Evolutionary conservation across 1,140 invertebrate species (phyloP), one percentile per base, ranked within the genome.

Genomic region (Onthophagus taurus): DNA sequence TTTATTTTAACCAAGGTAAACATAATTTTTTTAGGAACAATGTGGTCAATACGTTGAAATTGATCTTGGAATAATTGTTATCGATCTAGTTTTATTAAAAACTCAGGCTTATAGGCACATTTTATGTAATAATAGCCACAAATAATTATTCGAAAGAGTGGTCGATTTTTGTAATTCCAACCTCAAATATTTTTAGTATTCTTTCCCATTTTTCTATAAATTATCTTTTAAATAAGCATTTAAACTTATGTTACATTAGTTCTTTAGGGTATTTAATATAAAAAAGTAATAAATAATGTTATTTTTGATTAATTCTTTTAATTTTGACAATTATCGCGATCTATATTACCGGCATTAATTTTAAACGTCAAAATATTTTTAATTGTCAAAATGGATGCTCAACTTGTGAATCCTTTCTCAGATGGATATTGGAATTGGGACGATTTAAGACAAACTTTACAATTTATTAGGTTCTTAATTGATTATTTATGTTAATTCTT

Each of bases 1-100:
- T 39, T 35, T n/a, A 30, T 36, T 26, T 34, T n/a, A 33, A 24
- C 45, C 29, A 19, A 45, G 26, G 26, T 43, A 43, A 31, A 12
- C 11, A 37, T 13, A 36, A 31, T 42, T 41, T 14, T 74, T 78
- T 58, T 59, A 89, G 86, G 71, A 72, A 16, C 68, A 72, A 41
- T 92, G 89, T n/a, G n/a, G n/a, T n/a, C n/a, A n/a, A n/a, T n/a
- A n/a, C n/a, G n/a, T n/a, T 26, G 6, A 26, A 26, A 26, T 26
- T 26, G n/a, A 6, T 26, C 6, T n/a, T 7, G n/a, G n/a, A 26
- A 26, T 26, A 26, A 26, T 26, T 26, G 23, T 26, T 26, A 26
- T n/a, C 6, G 6, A 26, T 26, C n/a, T 26, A 26, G 6, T 7
- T 26, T 7, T 7, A 26, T 26, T n/a, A 26, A 26, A 26, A 26